Conservation (phyloP, 53 echinoderm and acorn worm species). For the Apostichopus leukothele region DNA sequence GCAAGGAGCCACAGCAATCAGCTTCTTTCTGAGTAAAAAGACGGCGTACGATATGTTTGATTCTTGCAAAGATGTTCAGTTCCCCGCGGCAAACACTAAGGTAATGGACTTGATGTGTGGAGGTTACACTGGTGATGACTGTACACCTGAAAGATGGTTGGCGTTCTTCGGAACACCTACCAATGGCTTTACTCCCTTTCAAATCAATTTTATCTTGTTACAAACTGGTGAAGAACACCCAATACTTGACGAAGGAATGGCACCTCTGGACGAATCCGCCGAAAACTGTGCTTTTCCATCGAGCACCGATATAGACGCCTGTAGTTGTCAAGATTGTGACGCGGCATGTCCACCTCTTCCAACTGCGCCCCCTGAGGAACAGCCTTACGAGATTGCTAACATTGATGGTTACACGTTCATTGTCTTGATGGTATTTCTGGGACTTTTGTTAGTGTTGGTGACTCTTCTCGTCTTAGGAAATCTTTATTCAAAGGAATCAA, state of each 20-base stretch:
- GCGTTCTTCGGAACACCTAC: conserved; percentile 79
- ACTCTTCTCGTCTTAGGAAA: background rate
- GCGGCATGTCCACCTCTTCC: conserved; percentile 67
- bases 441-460: conserved; percentile 55
- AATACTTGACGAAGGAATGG: conserved; percentile 43
- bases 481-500: background rate
- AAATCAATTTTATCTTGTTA: conserved; percentile 61
- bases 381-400: conserved; percentile 61
- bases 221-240: background rate
- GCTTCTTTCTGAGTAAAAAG: conserved; percentile 58
- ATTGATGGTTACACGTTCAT: conserved; percentile 76
- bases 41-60: conserved; percentile 71
- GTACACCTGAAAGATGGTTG: conserved; percentile 72
- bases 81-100: conserved; percentile 84
- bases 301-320: conserved; percentile 49
- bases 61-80: conserved; percentile 84
- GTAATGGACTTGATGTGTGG: conserved; percentile 62
- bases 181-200: conserved; percentile 90
- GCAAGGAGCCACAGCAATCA: conserved; percentile 53
- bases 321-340: conserved; percentile 91
- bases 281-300: conserved; percentile 61
- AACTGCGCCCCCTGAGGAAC: conserved; percentile 53
- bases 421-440: conserved; percentile 67
- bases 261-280: conserved; percentile 44
- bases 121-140: conserved; percentile 68